Base-by-base conservation (phyloP, 2,888 invertebrate species). In the Platynereis dumerilii region DNA sequence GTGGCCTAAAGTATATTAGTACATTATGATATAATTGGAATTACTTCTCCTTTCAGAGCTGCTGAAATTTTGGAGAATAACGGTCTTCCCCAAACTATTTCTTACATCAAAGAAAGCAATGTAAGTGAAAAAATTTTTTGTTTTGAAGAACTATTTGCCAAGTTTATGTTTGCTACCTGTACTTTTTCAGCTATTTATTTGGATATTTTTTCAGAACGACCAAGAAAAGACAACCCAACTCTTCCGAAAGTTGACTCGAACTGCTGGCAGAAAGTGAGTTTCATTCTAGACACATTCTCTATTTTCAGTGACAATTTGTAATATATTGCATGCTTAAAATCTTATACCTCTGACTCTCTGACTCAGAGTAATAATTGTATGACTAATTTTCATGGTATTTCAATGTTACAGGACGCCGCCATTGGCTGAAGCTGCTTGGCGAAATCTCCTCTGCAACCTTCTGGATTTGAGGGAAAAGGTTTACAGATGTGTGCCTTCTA, bases 391-490 rank as follows among this genome's bases (percentile, higher is more conserved):
- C n/a, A n/a, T n/a, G n/a, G n/a, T n/a, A n/a, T n/a, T n/a, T n/a
- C n/a, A n/a, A n/a, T n/a, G n/a, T n/a, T n/a, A 44, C 67, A 81
- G 80, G 61, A 72, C 74, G 26, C 84, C 85, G 27, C 76, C 84
- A 26, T 79, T 86, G 65, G 83, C 79, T 64, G 86, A 87, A 66
- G 79, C 82, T 22, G 87, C 89, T 65, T 91, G 91, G 91, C 87
- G 88, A 63, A 86, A 87, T 67, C 82, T 91, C n/a, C 84, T 91
- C 29, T 87, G 87, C 69, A 91, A 91, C 72, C 86, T 91, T 72
- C 83, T 91, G 58, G 88, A 89, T 60, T 83, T 91, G 61, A 90
- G 90, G 71, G 84, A 87, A 34, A 86, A 88, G 28, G 85, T 89
- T 20, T 90, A 90, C 74, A 78, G 79, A 0, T 87, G 87, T 71